Conservation (phyloP, 2,888 invertebrate species). For the Thera obeliscata region DNA sequence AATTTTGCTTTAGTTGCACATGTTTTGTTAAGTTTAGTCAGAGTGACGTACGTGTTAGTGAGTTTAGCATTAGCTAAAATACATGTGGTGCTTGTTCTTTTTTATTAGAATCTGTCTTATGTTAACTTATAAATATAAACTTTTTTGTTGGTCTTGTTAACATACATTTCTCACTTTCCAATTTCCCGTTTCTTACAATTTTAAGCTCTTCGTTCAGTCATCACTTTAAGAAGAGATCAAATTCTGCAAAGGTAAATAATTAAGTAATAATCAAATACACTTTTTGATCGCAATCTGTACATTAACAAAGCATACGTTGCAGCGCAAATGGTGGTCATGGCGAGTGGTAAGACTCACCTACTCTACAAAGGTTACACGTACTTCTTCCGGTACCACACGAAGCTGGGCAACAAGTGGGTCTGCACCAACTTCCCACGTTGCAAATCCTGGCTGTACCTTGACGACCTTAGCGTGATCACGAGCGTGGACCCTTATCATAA, state of each 20-base stretch:
- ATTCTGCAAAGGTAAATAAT: background rate
- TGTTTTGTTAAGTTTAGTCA: background rate
- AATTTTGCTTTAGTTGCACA: background rate
- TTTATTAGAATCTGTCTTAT: background rate
- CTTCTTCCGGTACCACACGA: slow-evolving; percentile 58
- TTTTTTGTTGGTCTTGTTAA: too few species aligned
- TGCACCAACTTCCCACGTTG: slow-evolving; percentile 64
- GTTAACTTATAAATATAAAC: too few species aligned
- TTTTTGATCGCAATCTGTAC: background rate
- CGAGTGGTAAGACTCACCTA: slow-evolving; percentile 52
- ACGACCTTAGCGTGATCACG: slow-evolving; percentile 41
- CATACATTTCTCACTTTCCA: too few species aligned
- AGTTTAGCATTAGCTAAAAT: background rate
- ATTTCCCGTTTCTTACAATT: too few species aligned
- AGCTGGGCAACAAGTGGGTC: slow-evolving; percentile 59
- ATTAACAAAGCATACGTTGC: slow-evolving; percentile 17
- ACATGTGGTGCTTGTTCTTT: background rate
- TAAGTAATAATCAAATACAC: background rate
- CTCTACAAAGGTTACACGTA: slow-evolving; percentile 58
- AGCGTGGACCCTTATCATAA: slow-evolving; percentile 22
- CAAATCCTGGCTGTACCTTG: slow-evolving; percentile 56
- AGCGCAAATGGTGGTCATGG: slow-evolving; percentile 58
- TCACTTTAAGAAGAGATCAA: background rate
- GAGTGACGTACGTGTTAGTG: background rate
- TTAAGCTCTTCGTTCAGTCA: too few species aligned